Base-by-base conservation (phyloP, 92 coral and sea anemone species). In the Porites cylindrica region DNA sequence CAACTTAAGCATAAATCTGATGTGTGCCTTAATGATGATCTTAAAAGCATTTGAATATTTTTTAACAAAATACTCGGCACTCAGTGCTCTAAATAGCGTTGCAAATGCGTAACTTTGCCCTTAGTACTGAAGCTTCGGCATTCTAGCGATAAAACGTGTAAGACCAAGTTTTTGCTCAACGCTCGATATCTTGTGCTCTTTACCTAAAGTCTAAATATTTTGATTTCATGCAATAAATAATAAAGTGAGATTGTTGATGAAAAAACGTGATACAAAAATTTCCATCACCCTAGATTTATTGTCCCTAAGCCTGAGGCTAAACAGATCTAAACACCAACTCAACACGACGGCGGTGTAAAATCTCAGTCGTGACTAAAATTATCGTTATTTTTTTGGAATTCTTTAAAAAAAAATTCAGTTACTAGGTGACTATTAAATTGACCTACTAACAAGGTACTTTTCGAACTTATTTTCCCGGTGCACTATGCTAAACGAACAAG, bases 91-190 rank as follows among this genome's bases (percentile, higher is more conserved):
- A 14, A 43, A 1, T 3, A 38, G 43, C 82, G 70, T 77, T 77
- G 10, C 70, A 77, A 23, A 60, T 61, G 50, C 69, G 75, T 64
- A 66, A 80, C 51, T 21, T 51, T 80, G 65, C 14, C 65, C 63
- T 63, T 17, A 12, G 56, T 20, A 80, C 66, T 75, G 51, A 66
- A 66, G 66, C 8, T 66, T 66, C 84, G 75, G 23, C 62, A 66
- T 29, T 16, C 32, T 19, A 8, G 14, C 13, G 82, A 17, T 17
- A 62, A 60, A 62, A 38, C 47, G 47, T 38, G 47, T 38, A 3
- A 4, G 6, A 38, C 47, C 17, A 65, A 51, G 61, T 56, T 56
- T 56, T 56, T 10, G 12, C 7, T 52, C 29, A 58, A 6, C 18
- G 32, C 51, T 10, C 18, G 63, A 51, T 71, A 71, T 54, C 7